Percentiles rank a stretch among this genome's conserved stretches.
These are phyloP conservation scores for Melanostoma mellinum DNA, from an alignment of 2,888 invertebrate species.

Conservation along the genomic window DNA sequence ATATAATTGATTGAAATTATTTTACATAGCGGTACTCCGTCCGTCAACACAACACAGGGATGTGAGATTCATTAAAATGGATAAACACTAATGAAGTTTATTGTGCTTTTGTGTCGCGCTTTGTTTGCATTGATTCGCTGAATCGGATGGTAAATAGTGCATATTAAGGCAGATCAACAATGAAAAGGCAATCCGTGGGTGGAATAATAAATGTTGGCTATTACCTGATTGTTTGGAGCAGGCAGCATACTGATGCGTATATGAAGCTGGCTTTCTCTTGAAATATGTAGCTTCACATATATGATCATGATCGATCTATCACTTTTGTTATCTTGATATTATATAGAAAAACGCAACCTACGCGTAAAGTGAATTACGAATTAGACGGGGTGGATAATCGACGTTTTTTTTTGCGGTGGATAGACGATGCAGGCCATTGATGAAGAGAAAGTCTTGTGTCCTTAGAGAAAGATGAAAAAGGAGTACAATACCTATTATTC, in stretches of 20 bases:
- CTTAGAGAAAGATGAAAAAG: too few species aligned
- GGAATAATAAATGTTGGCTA: conserved; percentile 22
- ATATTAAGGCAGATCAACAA: conserved; percentile 22
- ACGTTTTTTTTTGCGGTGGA: too few species aligned
- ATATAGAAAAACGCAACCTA: too few species aligned
- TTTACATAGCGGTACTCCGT: conserved; percentile 55
- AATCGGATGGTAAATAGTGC: background rate
- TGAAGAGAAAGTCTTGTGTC: too few species aligned
- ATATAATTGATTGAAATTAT: conserved; percentile 60
- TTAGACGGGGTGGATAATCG: too few species aligned
- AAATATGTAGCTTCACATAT: background rate
- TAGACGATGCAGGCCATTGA: too few species aligned
- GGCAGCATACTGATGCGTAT: background rate
- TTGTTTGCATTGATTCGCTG: background rate
- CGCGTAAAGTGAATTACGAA: too few species aligned
- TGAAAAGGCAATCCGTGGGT: background rate
- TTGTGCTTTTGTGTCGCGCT: background rate
- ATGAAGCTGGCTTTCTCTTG: conserved; percentile 20
- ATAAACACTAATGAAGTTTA: background rate
- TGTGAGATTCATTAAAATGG: conserved; percentile 26
- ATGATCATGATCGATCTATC: background rate
- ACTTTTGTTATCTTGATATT: background rate
- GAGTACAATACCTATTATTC: too few species aligned
- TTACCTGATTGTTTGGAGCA: background rate
- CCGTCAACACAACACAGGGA: background rate